Evolutionary conservation across 2,888 invertebrate genomes (phyloP), one percentile per base, ranked within the genome.

Genomic region (Calameuta idolon): DNA sequence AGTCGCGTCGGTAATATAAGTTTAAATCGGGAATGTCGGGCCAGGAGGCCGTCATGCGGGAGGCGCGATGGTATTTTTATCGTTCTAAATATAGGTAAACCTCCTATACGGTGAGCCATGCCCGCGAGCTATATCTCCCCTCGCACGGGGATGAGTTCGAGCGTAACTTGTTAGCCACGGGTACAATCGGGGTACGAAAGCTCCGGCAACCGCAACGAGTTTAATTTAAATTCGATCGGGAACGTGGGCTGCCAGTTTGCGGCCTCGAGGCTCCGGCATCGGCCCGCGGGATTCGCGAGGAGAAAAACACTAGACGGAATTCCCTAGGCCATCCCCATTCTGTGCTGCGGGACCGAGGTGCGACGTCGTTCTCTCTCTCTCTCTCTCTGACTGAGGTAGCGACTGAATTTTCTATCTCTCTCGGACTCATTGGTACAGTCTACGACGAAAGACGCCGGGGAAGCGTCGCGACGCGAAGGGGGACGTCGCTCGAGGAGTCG

Each of bases 11-110:
- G 73, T 76, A 69, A 35, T 79, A 75, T 79, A 76, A 80, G 80
- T 77, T 90, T 90, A 90, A 90, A 89, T 90, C 87, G 88, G 90
- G 90, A 90, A 85, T 87, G 88, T 85, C 89, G 88, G 89, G 85
- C 90, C 89, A 87, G 90, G 90, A 90, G 91, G 88, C 88, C 89
- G 89, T 88, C 87, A 89, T 89, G 90, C 90, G 91, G 91, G 91
- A 91, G 91, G 89, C 89, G 86, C 88, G 87, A 90, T 87, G 88
- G 87, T 91, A 91, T 91, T 91, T 91, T 91, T 90, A 91, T 91
- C 90, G 87, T 80, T 85, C 89, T 91, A 91, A 90, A 91, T 90
- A 90, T 91, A 91, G 88, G 85, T 82, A 87, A 89, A 90, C 87
- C 89, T 88, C 86, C 85, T 87, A 87, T 88, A 87, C 86, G 86